phyloP scores from a whole-genome alignment of 2,888 invertebrate genomes.

The Clusia tigrina region DNA sequence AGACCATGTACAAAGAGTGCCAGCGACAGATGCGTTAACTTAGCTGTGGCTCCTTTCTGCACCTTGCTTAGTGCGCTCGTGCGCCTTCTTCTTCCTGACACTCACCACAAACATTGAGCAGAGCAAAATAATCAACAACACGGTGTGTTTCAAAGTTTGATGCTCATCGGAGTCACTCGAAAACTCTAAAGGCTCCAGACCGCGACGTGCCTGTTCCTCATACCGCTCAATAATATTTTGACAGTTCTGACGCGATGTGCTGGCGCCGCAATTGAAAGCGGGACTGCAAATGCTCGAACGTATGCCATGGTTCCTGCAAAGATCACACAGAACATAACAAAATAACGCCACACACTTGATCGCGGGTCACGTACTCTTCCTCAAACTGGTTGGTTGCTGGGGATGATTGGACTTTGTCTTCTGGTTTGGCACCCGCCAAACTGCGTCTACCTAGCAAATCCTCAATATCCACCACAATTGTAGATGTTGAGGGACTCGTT shows the following conservation, averaged over 20 bases:
- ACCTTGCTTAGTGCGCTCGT: too few species aligned
- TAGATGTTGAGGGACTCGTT: conserved; percentile 48
- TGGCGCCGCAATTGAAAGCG: conserved; percentile 67
- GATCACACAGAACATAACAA: not conserved
- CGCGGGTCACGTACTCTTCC: conserved; percentile 35
- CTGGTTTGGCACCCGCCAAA: conserved; percentile 19
- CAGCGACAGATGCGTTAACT: too few species aligned
- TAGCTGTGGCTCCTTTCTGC: too few species aligned
- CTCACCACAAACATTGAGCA: conserved; percentile 90
- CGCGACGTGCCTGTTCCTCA: conserved; percentile 66
- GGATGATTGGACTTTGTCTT: conserved; percentile 25
- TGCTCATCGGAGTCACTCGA: conserved; percentile 69
- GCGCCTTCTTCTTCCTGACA: too few species aligned
- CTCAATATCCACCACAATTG: conserved; percentile 71
- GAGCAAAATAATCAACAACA: conserved; percentile 79
- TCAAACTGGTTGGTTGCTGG: conserved; percentile 35
- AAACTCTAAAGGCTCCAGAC: conserved; percentile 67
- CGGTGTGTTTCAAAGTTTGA: conserved; percentile 82
- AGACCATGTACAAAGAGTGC: too few species aligned
- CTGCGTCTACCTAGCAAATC: conserved; percentile 66
- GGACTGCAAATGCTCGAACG: conserved; percentile 64
- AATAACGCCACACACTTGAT: not conserved
- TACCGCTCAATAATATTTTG: conserved; percentile 67
- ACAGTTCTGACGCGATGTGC: conserved; percentile 66
- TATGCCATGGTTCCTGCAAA: conserved; percentile 36